Base-by-base conservation (phyloP, 1,140 invertebrate genomes). In the Wasmannia auropunctata region DNA sequence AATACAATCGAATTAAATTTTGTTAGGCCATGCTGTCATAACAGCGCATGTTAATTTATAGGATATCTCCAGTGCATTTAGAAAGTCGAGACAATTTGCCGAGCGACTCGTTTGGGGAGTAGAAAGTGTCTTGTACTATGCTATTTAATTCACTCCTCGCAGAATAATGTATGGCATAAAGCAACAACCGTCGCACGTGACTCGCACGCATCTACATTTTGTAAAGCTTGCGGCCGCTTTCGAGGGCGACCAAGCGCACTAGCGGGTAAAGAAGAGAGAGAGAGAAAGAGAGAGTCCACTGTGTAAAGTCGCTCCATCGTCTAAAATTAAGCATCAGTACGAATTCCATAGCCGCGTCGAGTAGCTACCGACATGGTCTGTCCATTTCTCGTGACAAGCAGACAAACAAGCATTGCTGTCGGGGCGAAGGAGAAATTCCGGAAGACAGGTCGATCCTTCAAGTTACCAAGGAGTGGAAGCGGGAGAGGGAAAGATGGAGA, bases 331-430 rank as follows among this genome's bases (percentile, higher is more conserved):
- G 56, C 19, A 40, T 16, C 34, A 19, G 22, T 49, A 46, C 40
- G 70, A 88, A 89, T 86, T 86, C 75, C 83, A 81, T 74, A 60
- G 60, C 46, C 49, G n/a, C 62, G 37, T 83, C 77, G 54, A 88
- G 75, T 67, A 81, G 69, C 54, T 37, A 89, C 74, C 87, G 83
- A 88, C 87, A 88, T 58, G 83, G 60, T 80, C 75, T 76, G 75
- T 86, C 88, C 87, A 88, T 88, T 89, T 81, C 81, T 81, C 83
- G 28, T 62, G 87, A 89, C 88, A 89, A 88, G 75, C 75, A 84
- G 60, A 86, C 87, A 89, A 89, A 90, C 88, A 90, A 90, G 88
- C 83, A 80, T 75, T 67, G 75, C 43, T 75, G 74, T 75, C 43
- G 58, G 67, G 37, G 54, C 67, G 79, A 69, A 80, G 70, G 46